Evolutionary conservation across 2,888 invertebrate genomes (phyloP), one percentile per base, ranked within the genome.

Genomic region (Watsonalla cultraria): DNA sequence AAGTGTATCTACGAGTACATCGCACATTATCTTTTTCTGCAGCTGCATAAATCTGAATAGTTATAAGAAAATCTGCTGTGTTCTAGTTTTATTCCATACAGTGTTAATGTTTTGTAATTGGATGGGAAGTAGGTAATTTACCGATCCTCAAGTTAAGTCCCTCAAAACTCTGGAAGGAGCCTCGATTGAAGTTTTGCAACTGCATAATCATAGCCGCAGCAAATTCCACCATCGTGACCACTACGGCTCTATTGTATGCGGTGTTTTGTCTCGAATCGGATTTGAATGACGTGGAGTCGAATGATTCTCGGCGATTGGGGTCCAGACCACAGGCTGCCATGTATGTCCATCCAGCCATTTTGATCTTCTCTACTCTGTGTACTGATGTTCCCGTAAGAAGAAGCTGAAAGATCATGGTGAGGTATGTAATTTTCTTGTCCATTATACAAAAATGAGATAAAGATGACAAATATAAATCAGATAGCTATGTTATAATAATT

Each of bases 281-380:
- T 11, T 67, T 53, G 15, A 62, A 60, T 0, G 86, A 84, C 0
- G 76, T 62, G 2, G 90, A 86, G 54, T 86, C 90, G 0, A 86
- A 84, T 2, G 94, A 93, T 69, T 93, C 92, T 55, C 94, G 92
- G 51, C 94, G 91, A 37, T 93, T 94, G 0, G 96, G 94, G 67
- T 96, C 95, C 50, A 99, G 90, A 0, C 99, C 99, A 72, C 97
- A 97, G 0, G 98, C 98, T 2, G 98, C 98, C 98, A 99, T 98
- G 72, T 98, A 99, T 0, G 98, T 98, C 92, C 97, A 97, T 57
- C 97, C 98, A 49, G 98, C 97, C 54, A 99, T 95, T 91, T 99
- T 99, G 42, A 99, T 99, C 86, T 99, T 99, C 82, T 99, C 99
- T 7, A 99, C 95, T 68, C 94, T 93, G 56, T 93, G 86, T 7